Evolutionary conservation across 2,113 vertebrate species (phyloP).

Genomic region (Callipepla californica): DNA sequence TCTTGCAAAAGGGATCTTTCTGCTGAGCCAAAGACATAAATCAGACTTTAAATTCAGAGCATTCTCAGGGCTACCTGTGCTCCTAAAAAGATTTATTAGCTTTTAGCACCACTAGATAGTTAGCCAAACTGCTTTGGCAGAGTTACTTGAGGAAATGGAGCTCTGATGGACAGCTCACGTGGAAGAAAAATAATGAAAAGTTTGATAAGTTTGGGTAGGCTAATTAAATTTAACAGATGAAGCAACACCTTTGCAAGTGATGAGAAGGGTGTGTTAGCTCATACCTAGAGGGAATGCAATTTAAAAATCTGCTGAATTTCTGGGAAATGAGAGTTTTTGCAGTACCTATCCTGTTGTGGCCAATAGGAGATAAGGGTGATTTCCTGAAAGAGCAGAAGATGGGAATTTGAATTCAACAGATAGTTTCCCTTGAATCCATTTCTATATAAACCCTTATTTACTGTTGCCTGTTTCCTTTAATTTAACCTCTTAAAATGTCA

Average conservation of each 20-base stretch:
- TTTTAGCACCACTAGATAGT: constrained; percentile 27
- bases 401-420: neutral
- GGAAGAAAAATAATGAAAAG: neutral
- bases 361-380: neutral
- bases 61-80: constrained; percentile 20
- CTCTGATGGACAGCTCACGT: neutral
- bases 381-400: neutral
- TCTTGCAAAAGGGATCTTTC: neutral
- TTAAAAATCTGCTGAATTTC: neutral
- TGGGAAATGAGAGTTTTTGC: neutral
- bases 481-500: neutral
- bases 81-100: constrained; percentile 47
- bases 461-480: neutral
- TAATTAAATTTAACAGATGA: neutral
- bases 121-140: constrained; percentile 30
- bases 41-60: constrained; percentile 40
- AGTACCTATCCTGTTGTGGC: neutral
- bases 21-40: neutral
- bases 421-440: neutral
- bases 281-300: neutral
- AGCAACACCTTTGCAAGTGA: neutral
- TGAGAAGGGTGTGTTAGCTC: neutral
- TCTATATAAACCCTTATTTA: neutral
- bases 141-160: constrained; percentile 31
- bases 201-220: neutral